Percentiles rank a stretch among this genome's conserved stretches.
Evolutionary conservation across 1,140 invertebrate genomes (phyloP).

Genomic region (Stegodyphus dumicola): DNA sequence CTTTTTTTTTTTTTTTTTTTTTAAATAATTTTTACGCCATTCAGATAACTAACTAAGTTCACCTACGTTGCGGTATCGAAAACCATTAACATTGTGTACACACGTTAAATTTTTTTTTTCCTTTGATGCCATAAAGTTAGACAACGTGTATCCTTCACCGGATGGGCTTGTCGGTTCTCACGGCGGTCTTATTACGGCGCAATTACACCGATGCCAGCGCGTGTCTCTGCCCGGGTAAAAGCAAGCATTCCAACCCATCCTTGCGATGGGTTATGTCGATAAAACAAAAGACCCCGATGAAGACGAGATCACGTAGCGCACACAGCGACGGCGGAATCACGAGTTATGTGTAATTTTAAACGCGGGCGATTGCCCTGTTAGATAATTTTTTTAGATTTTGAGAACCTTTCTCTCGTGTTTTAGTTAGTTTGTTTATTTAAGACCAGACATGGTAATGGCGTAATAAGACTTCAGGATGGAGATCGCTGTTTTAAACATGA

Average conservation of each 20-base stretch:
- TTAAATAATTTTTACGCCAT: too few species aligned
- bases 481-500: background rate
- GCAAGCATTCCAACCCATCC: conserved; percentile 3
- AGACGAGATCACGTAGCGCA: conserved; percentile 11
- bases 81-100: too few species aligned
- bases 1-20: too few species aligned
- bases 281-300: conserved; percentile 41
- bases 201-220: conserved; percentile 7
- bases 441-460: conserved; percentile 9
- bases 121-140: too few species aligned
- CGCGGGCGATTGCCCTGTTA: conserved; percentile 9
- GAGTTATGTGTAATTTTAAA: conserved; percentile 43
- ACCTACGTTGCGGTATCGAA: too few species aligned
- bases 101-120: too few species aligned
- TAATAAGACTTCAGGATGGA: conserved; percentile 4
- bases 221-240: conserved; percentile 39
- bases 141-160: too few species aligned
- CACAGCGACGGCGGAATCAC: conserved; percentile 33
- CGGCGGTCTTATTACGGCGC: conserved; percentile 16
- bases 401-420: background rate
- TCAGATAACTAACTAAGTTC: too few species aligned
- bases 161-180: background rate
- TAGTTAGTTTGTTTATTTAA: background rate
- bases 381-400: conserved; percentile 5
- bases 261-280: conserved; percentile 20